Percentiles rank a stretch among this genome's conserved stretches.
Conservation (phyloP, 2,113 vertebrate species). For the Lonchura striata region DNA sequence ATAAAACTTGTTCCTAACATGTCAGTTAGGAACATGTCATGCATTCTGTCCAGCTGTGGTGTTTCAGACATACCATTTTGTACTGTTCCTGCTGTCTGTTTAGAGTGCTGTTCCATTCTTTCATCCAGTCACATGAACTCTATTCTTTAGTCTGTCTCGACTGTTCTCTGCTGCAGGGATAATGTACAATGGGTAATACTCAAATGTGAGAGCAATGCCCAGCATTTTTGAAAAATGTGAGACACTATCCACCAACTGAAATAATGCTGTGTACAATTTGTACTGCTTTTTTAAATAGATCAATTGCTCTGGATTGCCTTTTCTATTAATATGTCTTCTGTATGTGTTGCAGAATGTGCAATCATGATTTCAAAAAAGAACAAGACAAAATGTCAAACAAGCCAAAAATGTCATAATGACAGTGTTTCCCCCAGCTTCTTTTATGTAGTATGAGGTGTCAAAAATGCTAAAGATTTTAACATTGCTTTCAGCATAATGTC, state of each 20-base stretch:
- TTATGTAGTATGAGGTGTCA: not conserved
- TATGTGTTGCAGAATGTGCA: not conserved
- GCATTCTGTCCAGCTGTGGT: not conserved
- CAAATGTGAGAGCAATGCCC: not conserved
- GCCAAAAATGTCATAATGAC: not conserved
- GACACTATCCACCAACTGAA: not conserved
- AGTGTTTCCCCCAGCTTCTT: not conserved
- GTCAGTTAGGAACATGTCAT: not conserved
- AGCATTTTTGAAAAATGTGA: not conserved
- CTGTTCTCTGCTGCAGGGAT: not conserved
- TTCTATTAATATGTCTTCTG: not conserved
- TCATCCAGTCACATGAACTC: not conserved
- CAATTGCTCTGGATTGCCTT: not conserved
- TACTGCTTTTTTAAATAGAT: not conserved
- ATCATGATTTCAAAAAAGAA: not conserved
- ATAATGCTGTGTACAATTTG: not conserved
- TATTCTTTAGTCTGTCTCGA: not conserved
- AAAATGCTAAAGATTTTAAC: not conserved
- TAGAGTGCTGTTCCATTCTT: not conserved
- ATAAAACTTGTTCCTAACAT: not conserved
- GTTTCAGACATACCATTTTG: not conserved
- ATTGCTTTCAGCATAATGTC: not conserved
- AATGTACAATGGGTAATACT: not conserved
- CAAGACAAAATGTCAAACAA: not conserved
- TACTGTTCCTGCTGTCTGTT: not conserved